Evolutionary conservation across 2,888 invertebrate species (phyloP), one percentile per base, ranked within the genome.

Genomic region (Chrysina gloriosa): DNA sequence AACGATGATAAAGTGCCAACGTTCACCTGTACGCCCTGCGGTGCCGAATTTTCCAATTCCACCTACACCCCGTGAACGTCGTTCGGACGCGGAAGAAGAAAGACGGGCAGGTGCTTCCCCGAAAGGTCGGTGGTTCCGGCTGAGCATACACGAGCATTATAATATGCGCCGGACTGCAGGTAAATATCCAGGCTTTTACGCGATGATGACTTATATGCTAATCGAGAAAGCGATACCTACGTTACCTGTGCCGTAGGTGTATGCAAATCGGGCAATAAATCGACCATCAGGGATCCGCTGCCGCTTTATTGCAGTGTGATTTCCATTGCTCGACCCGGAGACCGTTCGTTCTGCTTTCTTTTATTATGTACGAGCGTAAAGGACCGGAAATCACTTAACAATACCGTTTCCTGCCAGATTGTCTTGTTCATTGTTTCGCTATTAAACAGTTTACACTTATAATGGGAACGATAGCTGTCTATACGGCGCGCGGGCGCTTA

Each of bases 21-120:
- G 29, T 64, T 50, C 50, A 64, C 39, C 48, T 64, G 36, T 64
- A 64, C 64, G 34, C 52, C 48, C 52, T 39, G 36, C 48, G 52
- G 69, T 25, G 42, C 67, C 64, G 63, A 66, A 66, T 64, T 68
- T 70, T 63, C 66, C 58, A 39, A 67, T 63, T 58, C 67, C 66
- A 65, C 50, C 50, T 25, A 52, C 50, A 50, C 31, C 3, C 9
- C 23, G 1, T 11, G 25, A 3, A 23, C 31, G 27, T n/a, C n/a
- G 2, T 9, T 6, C 31, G 31, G 29, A 54, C 16, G 16, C 31
- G 34, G 16, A 54, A 16, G 19, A 16, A 34, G n/a, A 3, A 14
- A 31, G 4, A 50, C 19, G 2, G 21, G 54, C 54, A 54, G 54
- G 54, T 54, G 54, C 34, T 5, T 31, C 4, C 31, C 31, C 36